Percentiles rank a stretch among this genome's conserved stretches.
These are phyloP conservation scores for Channa maculata DNA, from an alignment of 2,113 vertebrate species.

Conservation along the genomic window DNA sequence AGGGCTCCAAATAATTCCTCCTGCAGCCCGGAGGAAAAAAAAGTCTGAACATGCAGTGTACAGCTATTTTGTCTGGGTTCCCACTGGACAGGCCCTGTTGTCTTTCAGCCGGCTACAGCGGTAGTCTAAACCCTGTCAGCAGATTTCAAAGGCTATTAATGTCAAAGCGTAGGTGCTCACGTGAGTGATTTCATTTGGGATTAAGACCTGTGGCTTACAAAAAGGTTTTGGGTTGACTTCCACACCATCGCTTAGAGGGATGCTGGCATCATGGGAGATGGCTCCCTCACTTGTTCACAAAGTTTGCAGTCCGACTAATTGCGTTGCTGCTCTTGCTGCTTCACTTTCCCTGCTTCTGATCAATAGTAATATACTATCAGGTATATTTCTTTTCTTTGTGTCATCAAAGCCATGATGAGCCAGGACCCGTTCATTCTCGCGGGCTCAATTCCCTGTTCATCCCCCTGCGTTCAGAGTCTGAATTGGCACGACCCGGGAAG, in stretches of 20 bases:
- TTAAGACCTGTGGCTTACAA: conserved; percentile 34
- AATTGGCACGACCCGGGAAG: conserved; percentile 48
- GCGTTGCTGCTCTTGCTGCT: conserved; percentile 58
- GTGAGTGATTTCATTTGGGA: conserved; percentile 40
- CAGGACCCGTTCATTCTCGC: conserved; percentile 44
- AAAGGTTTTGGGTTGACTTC: conserved; percentile 21
- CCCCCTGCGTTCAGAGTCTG: conserved; percentile 29
- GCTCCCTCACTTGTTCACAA: background rate
- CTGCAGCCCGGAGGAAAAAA: conserved; percentile 36
- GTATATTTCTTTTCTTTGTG: conserved; percentile 50
- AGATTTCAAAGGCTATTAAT: conserved; percentile 57
- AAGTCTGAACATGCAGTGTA: conserved; percentile 1
- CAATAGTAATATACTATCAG: conserved; percentile 76
- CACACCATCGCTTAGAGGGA: conserved; percentile 4
- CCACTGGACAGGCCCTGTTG: conserved; percentile 27
- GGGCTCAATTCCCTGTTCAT: conserved; percentile 39
- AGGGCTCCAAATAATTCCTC: conserved; percentile 55
- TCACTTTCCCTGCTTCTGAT: conserved; percentile 64
- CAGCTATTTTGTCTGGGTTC: conserved; percentile 39
- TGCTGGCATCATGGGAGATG: conserved; percentile 10
- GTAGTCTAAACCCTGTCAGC: conserved; percentile 45
- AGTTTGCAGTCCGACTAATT: conserved; percentile 62
- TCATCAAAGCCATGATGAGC: conserved; percentile 61
- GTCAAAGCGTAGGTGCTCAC: conserved; percentile 40
- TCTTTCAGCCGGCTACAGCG: conserved; percentile 10